These are phyloP conservation scores for Porites australiensis DNA, from an alignment of 64 coral and sea anemone genomes.

Conservation along the genomic window DNA sequence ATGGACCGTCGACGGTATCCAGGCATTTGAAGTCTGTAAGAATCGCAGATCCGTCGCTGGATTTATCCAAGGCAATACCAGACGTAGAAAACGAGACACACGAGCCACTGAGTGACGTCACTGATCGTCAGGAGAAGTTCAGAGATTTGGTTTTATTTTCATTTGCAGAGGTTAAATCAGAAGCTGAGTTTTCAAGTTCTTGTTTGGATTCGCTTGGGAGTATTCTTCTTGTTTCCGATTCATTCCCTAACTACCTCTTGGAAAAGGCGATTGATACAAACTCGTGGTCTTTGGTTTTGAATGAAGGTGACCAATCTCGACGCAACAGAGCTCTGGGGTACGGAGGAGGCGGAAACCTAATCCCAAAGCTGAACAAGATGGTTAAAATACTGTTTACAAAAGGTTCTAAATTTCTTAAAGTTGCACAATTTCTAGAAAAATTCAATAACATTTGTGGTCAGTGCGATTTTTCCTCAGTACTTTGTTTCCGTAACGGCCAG, in stretches of 20 bases:
- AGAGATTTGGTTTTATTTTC: neutral
- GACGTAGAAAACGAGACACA: neutral
- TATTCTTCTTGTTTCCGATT: neutral
- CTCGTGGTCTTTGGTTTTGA: neutral
- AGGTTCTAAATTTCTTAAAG: too few species aligned
- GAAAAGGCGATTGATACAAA: neutral
- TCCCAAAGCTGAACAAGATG: too few species aligned
- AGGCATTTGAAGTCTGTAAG: neutral
- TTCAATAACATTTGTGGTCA: too few species aligned
- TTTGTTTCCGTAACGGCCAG: too few species aligned
- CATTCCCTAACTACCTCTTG: neutral
- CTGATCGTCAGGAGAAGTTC: neutral
- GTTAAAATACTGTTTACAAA: neutral
- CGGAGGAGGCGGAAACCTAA: too few species aligned
- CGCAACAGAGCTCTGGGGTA: too few species aligned
- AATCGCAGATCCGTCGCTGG: neutral
- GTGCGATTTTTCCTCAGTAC: too few species aligned
- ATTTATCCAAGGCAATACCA: neutral
- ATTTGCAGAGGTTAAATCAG: neutral
- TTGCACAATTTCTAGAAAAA: too few species aligned
- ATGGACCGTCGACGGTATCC: conserved; percentile 5
- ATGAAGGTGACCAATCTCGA: too few species aligned
- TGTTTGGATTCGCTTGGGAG: neutral
- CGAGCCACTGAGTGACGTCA: neutral
- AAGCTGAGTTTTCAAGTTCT: neutral